Evolutionary conservation across 2,113 vertebrate species (phyloP), one percentile per base, ranked within the genome.

Genomic region (Lepisosteus oculatus): DNA sequence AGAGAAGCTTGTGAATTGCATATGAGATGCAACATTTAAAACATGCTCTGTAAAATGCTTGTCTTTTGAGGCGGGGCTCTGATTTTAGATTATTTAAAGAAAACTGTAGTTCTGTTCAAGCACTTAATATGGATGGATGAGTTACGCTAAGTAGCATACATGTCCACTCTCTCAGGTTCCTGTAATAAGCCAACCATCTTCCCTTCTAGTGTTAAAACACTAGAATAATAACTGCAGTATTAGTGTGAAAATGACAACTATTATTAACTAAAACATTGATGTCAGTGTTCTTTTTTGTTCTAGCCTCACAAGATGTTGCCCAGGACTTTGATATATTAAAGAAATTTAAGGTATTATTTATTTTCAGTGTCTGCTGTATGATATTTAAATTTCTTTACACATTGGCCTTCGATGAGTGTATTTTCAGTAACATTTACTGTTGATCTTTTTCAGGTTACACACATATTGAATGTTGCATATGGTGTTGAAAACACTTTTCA

Each of bases 281-380:
- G 47, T 51, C 47, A 51, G 47, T 9, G 5, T 51, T 51, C 47
- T 51, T 47, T 84, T 51, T 81, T 80, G 72, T 83, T 55, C 0
- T 71, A 98, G 96, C 94, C 57, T 98, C 96, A 65, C 97, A 99
- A 84, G 97, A 99, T 83, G 92, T 90, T 42, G 97, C 95, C 61
- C 94, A 98, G 76, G 94, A 98, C 83, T 87, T 96, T 80, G 86
- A 89, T 68, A 94, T 89, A 3, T 76, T 99, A 82, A 95, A 84
- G 69, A 95, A 94, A 76, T 75, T 93, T 55, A 94, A 96, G 95
- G 97, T 98, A 90, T 77, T 12, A 55, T 55, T 68, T 11, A n/a
- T 11, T 43, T 59, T 55, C 3, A 42, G 14, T 68, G n/a, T 42
- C 29, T 69, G 43, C 29, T 57, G 17, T 17, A 55, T 14, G 9